These are phyloP conservation scores for Blastobasis adustella DNA, from an alignment of 2,888 invertebrate species.

Conservation along the genomic window DNA sequence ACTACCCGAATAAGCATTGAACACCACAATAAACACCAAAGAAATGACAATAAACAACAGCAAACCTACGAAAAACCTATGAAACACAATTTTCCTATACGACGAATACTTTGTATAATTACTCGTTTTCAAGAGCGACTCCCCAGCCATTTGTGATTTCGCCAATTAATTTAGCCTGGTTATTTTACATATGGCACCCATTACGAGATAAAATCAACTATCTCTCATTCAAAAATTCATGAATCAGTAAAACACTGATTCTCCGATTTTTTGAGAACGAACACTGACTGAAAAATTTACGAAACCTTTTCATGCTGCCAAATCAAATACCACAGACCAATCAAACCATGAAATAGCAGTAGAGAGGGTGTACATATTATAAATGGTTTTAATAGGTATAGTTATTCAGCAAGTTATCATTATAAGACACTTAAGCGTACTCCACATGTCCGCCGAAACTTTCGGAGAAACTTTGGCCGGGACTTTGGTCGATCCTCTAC, in stretches of 20 bases:
- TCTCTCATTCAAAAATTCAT: conserved; percentile 62
- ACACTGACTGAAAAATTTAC: no score
- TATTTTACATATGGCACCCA: conserved; percentile 65
- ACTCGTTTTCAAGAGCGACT: conserved; percentile 59
- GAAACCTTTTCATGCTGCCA: no score
- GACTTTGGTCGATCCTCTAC: no score
- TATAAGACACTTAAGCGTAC: no score
- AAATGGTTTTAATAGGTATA: no score
- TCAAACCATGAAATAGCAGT: no score
- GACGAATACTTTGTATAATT: conserved; percentile 65
- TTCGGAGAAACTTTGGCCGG: no score
- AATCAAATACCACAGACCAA: no score
- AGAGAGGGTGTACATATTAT: no score
- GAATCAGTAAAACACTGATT: conserved; percentile 48
- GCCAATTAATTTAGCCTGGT: conserved; percentile 49
- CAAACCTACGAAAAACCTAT: conserved; percentile 76
- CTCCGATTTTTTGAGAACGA: conserved; percentile 13
- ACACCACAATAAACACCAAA: conserved; percentile 68
- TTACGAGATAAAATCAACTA: conserved; percentile 48
- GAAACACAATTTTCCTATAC: conserved; percentile 66
- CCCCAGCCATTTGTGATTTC: conserved; percentile 69
- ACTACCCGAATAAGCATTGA: conserved; percentile 64
- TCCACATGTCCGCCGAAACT: no score
- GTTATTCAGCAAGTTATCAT: no score
- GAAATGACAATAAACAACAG: conserved; percentile 75